These are phyloP conservation scores for Microcebus tavaratra DNA, from an alignment of 2,113 vertebrate genomes.

Conservation along the genomic window DNA sequence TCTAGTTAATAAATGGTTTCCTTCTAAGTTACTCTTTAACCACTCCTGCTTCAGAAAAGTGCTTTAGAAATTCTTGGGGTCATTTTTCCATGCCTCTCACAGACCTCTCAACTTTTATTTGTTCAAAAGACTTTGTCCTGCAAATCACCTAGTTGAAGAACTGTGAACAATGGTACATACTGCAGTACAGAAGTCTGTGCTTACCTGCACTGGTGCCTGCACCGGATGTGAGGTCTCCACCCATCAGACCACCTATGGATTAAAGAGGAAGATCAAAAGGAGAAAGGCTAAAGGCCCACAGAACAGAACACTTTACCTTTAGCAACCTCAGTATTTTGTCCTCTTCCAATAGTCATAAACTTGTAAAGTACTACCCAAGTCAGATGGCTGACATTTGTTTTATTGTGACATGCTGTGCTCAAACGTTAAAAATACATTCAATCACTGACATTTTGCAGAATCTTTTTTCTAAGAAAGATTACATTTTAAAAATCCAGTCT, in stretches of 20 bases:
- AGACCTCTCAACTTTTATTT: not conserved
- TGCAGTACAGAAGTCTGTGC: constrained; percentile 55
- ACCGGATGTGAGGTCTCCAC: constrained; percentile 98
- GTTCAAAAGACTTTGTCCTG: not conserved
- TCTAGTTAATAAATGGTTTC: constrained; percentile 9
- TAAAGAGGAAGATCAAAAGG: constrained; percentile 77
- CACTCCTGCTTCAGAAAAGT: not conserved
- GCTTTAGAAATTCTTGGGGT: constrained; percentile 2
- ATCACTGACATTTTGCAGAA: constrained; percentile 69
- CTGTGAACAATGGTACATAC: not conserved
- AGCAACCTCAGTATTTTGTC: constrained; percentile 27
- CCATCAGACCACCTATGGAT: constrained; percentile 97
- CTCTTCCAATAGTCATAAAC: constrained; percentile 54
- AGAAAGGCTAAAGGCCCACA: constrained; percentile 56
- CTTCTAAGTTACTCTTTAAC: constrained; percentile 4
- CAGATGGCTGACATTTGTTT: constrained; percentile 59
- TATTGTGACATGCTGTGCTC: constrained; percentile 66
- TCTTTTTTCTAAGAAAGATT: constrained; percentile 84
- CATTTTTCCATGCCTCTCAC: constrained; percentile 23
- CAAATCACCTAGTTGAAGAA: not conserved
- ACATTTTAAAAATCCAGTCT: constrained; percentile 80
- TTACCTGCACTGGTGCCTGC: constrained; percentile 99
- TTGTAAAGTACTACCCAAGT: constrained; percentile 22
- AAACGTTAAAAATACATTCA: constrained; percentile 59
- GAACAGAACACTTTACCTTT: constrained; percentile 59